Percentiles rank a stretch among this genome's conserved stretches.
These are phyloP conservation scores for Alces alces DNA, from an alignment of 2,113 vertebrate species.

Conservation along the genomic window DNA sequence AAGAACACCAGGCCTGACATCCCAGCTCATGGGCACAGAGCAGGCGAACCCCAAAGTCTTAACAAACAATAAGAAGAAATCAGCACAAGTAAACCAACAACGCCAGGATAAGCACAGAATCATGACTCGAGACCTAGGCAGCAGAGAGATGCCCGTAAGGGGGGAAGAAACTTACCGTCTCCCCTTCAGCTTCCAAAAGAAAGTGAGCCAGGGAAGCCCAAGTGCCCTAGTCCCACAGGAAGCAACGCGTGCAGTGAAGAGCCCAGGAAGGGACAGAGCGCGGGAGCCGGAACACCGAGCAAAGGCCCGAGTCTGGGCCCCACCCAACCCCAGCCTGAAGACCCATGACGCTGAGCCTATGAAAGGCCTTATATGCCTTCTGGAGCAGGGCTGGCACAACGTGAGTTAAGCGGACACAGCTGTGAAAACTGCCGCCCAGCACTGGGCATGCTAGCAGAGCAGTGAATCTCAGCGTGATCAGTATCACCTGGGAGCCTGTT, in stretches of 20 bases:
- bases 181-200: not conserved
- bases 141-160: not conserved
- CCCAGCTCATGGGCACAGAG: not conserved
- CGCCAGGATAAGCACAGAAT: not conserved
- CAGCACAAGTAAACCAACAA: not conserved
- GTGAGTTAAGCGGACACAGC: not conserved
- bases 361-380: not conserved
- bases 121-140: not conserved
- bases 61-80: not conserved
- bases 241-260: not conserved
- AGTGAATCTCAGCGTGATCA: not conserved
- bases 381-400: not conserved
- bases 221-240: not conserved
- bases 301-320: not conserved
- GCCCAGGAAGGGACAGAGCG: not conserved
- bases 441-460: not conserved
- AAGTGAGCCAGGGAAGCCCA: not conserved
- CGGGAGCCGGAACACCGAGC: not conserved
- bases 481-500: not conserved
- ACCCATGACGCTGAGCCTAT: rapidly evolving
- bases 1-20: not conserved
- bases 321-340: not conserved
- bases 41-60: not conserved
- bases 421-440: not conserved
- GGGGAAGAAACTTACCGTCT: not conserved